Evolutionary conservation across 2,797 vertebrate species (phyloP).

Genomic region (Hydrolagus colliei): DNA sequence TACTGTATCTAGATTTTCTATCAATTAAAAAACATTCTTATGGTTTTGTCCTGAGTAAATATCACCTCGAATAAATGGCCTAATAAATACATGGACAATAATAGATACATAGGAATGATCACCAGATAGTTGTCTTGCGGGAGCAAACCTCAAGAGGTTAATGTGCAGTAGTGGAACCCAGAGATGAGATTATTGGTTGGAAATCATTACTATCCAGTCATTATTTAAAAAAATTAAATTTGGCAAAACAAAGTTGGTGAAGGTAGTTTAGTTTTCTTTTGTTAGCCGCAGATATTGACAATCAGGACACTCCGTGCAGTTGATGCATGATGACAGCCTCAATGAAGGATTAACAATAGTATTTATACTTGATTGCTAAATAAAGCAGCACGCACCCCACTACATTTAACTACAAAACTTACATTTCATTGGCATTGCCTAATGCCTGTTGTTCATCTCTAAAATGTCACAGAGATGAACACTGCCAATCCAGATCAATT

Average conservation of each 20-base stretch:
- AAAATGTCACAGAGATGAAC: constrained; percentile 24
- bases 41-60: neutral
- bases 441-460: constrained; percentile 19
- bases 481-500: neutral
- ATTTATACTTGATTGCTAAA: too few species aligned
- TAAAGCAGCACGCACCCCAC: neutral
- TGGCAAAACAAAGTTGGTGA: too few species aligned
- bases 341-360: too few species aligned
- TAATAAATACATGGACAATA: constrained; percentile 26
- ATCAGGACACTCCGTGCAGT: too few species aligned
- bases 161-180: constrained; percentile 7
- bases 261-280: too few species aligned
- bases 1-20: constrained; percentile 11
- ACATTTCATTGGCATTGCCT: constrained; percentile 25
- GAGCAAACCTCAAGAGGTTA: constrained; percentile 25
- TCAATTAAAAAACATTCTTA: constrained; percentile 5
- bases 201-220: constrained; percentile 19
- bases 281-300: too few species aligned
- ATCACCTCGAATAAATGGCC: neutral
- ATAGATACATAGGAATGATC: constrained; percentile 15
- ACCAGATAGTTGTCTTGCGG: neutral
- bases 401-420: constrained; percentile 23
- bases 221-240: neutral
- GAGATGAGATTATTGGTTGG: constrained; percentile 26
- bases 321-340: too few species aligned